Evolutionary conservation across 1,140 invertebrate genomes (phyloP), one percentile per base, ranked within the genome.

Genomic region (Cherax quadricarinatus): DNA sequence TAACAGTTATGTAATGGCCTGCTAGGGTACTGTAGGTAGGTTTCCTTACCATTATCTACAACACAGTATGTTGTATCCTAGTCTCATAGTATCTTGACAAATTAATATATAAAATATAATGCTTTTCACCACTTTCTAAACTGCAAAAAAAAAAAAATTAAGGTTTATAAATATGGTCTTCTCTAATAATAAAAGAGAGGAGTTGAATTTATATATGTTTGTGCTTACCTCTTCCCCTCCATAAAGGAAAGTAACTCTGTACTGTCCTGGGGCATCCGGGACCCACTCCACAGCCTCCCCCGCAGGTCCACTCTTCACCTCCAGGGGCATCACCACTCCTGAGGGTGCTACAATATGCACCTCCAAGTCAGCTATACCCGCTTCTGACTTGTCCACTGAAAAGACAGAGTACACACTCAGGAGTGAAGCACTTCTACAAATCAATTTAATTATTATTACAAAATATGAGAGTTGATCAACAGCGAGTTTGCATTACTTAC

Each of bases 311-410:
- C 96, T 96, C 83, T 96, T 97, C 12, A 98, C 96, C 94, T 98
- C 97, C 3, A 99, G 96, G 0, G 98, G 97, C 53, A 99, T 95
- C 92, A 97, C 97, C 94, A 98, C 97, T 30, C 98, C 98, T n/a
- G 97, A 96, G 3, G 99, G 98, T 94, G 98, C 98, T 60, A 97
- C 97, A 4, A 98, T 97, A 81, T 97, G 97, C 1, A 99, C 97
- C 94, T 98, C 98, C 87, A 99, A 95, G 93, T 99, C 98, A 2
- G 98, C 98, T 89, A 97, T 96, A 16, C 98, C 98, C 78, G 98
- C 98, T 93, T 98, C 97, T 92, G 97, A 96, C 86, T 97, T 97
- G 94, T 98, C 97, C 83, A 99, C 98, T 98, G 83, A 62, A 41
- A 94, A 94, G 70, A 93, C 0, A 24, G 5, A n/a, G 14, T 7